Base-by-base conservation (phyloP, 2,113 vertebrate genomes). In the Scomber colias region DNA sequence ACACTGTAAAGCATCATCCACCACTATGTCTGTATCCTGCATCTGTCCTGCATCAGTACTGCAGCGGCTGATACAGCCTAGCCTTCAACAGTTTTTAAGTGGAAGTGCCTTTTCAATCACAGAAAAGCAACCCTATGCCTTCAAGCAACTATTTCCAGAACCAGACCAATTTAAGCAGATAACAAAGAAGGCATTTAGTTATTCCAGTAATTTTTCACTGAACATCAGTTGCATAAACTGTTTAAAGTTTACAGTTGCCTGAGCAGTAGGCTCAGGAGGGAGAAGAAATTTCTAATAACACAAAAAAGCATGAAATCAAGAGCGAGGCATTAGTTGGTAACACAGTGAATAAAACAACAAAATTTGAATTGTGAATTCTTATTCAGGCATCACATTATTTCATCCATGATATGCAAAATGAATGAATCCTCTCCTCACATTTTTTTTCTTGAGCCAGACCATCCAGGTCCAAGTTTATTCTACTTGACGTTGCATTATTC, bases 401-500 rank as follows among this genome's bases (percentile, higher is more conserved):
- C 67, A n/a, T 75, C 44, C 45, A 59, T 55, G 45, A 82, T 77
- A 15, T 56, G 27, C 59, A 71, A 65, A 64, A 64, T 61, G 62
- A 49, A 76, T 72, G 80, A 81, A 86, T 78, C 53, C 27, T 74
- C 40, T 50, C 21, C 16, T 65, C 4, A 10, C 54, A 31, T 64
- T 54, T 56, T 56, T 56, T 67, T 74, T 44, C 53, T 77, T 57
- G n/a, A 55, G 46, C 60, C 81, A 64, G 53, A 11, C 70, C 84
- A 72, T 2, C 84, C 73, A 77, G 70, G 76, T 82, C 76, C 48
- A 35, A 81, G 67, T 85, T 83, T 68, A 86, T 90, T 87, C 62
- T 57, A 75, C 67, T 84, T 89, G 89, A 84, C 75, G 75, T 46
- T 79, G 84, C 64, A 78, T 27, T 72, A 84, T 81, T 82, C 57